Percentiles rank a stretch among this genome's conserved stretches.
phyloP scores from a whole-genome alignment of 2,113 vertebrate species.

The Eurypyga helias region DNA sequence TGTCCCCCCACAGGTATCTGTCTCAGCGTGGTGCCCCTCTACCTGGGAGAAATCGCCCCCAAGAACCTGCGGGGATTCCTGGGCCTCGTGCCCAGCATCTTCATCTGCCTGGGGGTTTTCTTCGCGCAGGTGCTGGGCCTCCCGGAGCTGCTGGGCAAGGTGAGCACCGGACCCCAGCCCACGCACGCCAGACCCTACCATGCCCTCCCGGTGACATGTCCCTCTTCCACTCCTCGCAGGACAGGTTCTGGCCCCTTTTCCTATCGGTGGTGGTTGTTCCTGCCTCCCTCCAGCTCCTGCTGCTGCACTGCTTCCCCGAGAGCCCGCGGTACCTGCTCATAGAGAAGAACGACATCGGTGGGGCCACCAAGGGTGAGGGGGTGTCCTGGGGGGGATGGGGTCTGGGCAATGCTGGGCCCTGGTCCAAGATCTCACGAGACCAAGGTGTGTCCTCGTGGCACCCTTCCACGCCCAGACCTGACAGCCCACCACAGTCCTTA shows the following conservation, averaged over 20 bases:
- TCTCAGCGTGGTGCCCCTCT: slow-evolving; percentile 91
- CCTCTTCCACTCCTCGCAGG: slow-evolving; percentile 61
- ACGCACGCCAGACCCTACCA: accelerated
- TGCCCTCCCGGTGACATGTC: accelerated
- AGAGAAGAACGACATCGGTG: slow-evolving; percentile 79
- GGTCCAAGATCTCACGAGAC: not conserved
- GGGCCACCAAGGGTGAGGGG: slow-evolving; percentile 81
- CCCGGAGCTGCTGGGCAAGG: slow-evolving; percentile 85
- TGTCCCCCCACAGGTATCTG: slow-evolving; percentile 77
- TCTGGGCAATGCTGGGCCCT: accelerated
- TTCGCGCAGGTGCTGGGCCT: slow-evolving; percentile 87
- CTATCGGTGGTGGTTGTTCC: slow-evolving; percentile 83
- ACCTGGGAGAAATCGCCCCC: slow-evolving; percentile 88
- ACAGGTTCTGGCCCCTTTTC: slow-evolving; percentile 87
- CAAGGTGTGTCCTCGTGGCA: not conserved
- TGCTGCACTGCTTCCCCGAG: slow-evolving; percentile 91
- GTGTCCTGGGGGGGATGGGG: not conserved
- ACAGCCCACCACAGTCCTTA: not conserved
- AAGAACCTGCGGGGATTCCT: slow-evolving; percentile 88
- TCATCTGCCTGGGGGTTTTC: slow-evolving; percentile 91
- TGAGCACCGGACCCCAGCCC: not conserved
- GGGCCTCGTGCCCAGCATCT: slow-evolving; percentile 87
- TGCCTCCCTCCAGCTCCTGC: slow-evolving; percentile 80
- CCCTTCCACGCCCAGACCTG: not conserved
- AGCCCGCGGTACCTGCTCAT: slow-evolving; percentile 91